Conservation (phyloP, 2,113 vertebrate species). For the Calonectris borealis region DNA sequence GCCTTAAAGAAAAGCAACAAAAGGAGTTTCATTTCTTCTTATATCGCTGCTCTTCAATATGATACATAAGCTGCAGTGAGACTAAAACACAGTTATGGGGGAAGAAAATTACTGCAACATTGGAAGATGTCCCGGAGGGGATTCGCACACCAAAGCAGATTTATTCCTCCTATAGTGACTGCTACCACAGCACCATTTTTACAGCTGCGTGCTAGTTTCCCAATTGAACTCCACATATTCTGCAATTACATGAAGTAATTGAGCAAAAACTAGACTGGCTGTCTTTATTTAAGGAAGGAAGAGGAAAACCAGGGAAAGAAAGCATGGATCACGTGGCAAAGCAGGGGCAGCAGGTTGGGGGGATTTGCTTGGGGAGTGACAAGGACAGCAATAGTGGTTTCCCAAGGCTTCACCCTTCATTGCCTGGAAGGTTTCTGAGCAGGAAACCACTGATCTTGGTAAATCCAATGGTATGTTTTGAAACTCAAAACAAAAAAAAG, state of each 20-base stretch:
- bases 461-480: not conserved
- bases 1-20: conserved; percentile 9
- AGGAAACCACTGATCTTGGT: not conserved
- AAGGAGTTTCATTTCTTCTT: not conserved
- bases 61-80: not conserved
- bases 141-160: not conserved
- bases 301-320: not conserved
- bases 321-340: fast-evolving
- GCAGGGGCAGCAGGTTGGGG: no score
- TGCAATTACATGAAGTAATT: not conserved
- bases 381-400: not conserved
- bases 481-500: not conserved
- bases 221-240: not conserved
- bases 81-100: not conserved
- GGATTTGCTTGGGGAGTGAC: not conserved
- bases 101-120: not conserved
- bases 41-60: not conserved
- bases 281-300: not conserved
- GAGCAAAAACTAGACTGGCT: not conserved
- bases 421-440: not conserved
- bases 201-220: not conserved
- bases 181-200: not conserved
- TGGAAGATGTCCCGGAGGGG: not conserved
- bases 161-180: not conserved
- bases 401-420: not conserved